Base-by-base conservation (phyloP, 2,113 vertebrate species). In the Gadus chalcogrammus region DNA sequence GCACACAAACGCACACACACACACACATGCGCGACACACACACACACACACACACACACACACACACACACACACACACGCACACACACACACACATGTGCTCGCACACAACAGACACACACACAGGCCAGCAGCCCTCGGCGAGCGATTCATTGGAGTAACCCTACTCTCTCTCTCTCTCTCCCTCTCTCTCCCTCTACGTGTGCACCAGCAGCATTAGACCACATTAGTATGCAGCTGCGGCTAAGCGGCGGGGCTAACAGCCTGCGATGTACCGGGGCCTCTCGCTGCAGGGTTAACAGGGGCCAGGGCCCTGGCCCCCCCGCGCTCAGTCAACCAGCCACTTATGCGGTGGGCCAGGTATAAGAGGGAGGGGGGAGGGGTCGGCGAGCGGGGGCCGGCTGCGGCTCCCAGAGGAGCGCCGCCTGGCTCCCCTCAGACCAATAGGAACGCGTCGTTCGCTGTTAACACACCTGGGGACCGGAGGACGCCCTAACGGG, bases 331-430 rank as follows among this genome's bases (percentile, higher is more conserved):
- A 84, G 79, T 88, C 73, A 82, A 78, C 72, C 27, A 84, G 79
- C 73, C 79, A 85, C 83, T 83, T 83, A 78, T 85, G 88, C 64
- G 82, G 88, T 85, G 74, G 55, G 73, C 59, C 82, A 85, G 84
- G 82, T 88, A 79, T 15, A 64, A 80, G 72, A 75, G 70, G 84
- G 71, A 82, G 84, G 70, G 62, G 65, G 58, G 68, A 58, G 24
- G 67, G 60, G 15, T 17, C 28, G 67, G 67, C 60, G 75, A 75
- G 75, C 79, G 48, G 65, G 82, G 79, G n/a, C 76, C 73, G 76
- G 82, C 83, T 89, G 87, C 28, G 81, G 86, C 85, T 85, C 88
- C 71, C 81, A 86, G 82, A 80, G 42, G 42, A 80, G 82, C 80
- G 80, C 82, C 62, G 28, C 52, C 78, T 74, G 71, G 61, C 69